These are phyloP conservation scores for Lateolabrax maculatus DNA, from an alignment of 2,797 vertebrate genomes.

Conservation along the genomic window DNA sequence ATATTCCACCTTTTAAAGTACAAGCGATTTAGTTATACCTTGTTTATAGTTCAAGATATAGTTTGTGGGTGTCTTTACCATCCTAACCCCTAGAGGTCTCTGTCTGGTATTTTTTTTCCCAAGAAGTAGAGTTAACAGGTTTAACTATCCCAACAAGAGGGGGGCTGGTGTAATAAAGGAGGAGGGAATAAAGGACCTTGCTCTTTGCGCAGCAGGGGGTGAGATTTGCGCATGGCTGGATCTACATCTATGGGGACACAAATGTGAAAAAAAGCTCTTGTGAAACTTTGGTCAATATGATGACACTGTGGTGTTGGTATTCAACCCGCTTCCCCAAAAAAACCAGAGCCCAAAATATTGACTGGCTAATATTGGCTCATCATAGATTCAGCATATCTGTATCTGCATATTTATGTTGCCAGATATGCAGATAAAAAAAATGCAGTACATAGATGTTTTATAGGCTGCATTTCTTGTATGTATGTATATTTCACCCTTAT, in stretches of 20 bases:
- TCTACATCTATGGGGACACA: slow-evolving; percentile 52
- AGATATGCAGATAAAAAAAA: slow-evolving; percentile 6
- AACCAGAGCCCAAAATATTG: slow-evolving; percentile 6
- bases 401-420: not conserved
- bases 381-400: not conserved
- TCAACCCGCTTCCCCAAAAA: not conserved
- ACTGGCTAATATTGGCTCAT: not conserved
- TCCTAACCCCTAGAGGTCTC: slow-evolving; percentile 66
- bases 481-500: not conserved
- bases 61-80: slow-evolving; percentile 33
- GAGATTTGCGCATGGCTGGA: slow-evolving; percentile 59
- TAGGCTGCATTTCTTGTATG: not conserved
- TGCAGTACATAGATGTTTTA: not conserved
- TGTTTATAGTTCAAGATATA: not conserved
- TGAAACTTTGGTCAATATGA: slow-evolving; percentile 28
- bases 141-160: slow-evolving; percentile 58
- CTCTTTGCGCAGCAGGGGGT: slow-evolving; percentile 65
- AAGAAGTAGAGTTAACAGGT: slow-evolving; percentile 59
- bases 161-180: slow-evolving; percentile 48
- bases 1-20: slow-evolving; percentile 3
- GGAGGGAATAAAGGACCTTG: slow-evolving; percentile 38
- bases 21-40: not conserved
- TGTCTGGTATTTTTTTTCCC: slow-evolving; percentile 42
- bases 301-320: slow-evolving; percentile 32
- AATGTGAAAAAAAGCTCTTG: slow-evolving; percentile 34